Percentiles rank a stretch among this genome's conserved stretches.
These are phyloP conservation scores for Cheirogaleus major DNA, from an alignment of 2,797 vertebrate species.

Conservation along the genomic window DNA sequence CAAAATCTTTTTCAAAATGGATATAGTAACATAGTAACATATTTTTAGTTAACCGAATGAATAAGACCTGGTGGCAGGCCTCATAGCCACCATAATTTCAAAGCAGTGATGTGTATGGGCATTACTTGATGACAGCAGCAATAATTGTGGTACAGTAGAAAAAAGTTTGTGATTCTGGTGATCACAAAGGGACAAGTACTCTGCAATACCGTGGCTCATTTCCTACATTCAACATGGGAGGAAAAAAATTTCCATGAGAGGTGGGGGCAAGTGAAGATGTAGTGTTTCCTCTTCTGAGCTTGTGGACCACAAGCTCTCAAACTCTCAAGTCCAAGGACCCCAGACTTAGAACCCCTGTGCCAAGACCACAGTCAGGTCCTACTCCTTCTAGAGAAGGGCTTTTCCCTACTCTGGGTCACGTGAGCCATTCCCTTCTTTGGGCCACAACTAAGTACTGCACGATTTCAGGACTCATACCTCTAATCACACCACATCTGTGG, in stretches of 20 bases:
- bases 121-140: background rate
- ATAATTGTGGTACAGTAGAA: background rate
- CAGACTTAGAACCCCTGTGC: background rate
- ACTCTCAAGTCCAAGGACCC: background rate
- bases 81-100: background rate
- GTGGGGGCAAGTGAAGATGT: background rate
- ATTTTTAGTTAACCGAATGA: background rate
- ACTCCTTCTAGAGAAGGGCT: background rate
- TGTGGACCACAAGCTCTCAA: background rate
- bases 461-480: background rate
- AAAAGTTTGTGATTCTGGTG: background rate
- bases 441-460: background rate
- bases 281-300: background rate
- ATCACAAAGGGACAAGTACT: background rate
- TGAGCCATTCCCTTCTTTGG: background rate
- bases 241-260: background rate
- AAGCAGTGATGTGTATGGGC: background rate
- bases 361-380: background rate
- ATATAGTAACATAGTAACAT: background rate
- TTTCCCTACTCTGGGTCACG: background rate
- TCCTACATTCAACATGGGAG: background rate
- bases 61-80: background rate
- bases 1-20: background rate
- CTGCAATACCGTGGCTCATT: background rate
- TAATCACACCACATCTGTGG: background rate